Percentiles rank a stretch among this genome's conserved stretches.
These are phyloP conservation scores for Hystrix cristata DNA, from an alignment of 2,113 vertebrate species.

Conservation along the genomic window DNA sequence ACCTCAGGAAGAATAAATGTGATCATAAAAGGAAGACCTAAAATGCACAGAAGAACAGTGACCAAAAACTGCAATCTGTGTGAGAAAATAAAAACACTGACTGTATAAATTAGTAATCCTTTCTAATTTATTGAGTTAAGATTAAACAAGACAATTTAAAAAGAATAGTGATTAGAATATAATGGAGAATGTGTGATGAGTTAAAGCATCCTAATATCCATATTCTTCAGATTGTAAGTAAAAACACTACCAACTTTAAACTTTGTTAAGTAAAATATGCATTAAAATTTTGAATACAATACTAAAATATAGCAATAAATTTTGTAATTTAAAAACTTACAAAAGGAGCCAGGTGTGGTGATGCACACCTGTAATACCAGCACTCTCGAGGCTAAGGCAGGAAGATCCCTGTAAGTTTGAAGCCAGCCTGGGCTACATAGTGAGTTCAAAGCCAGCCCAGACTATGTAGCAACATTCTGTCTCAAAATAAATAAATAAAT, in stretches of 20 bases:
- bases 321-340: slow-evolving; percentile 2
- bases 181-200: neutral
- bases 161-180: neutral
- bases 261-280: neutral
- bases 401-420: no score
- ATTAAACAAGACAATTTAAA: neutral
- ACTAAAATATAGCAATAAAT: neutral
- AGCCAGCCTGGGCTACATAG: no score
- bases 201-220: neutral
- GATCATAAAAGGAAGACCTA: neutral
- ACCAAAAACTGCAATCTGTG: neutral
- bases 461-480: no score
- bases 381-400: no score
- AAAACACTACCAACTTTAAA: neutral
- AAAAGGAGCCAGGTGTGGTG: neutral
- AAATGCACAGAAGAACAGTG: neutral
- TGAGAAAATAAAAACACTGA: neutral
- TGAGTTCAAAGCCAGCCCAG: no score
- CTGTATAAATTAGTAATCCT: neutral
- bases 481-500: no score
- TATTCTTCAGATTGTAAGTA: neutral
- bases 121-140: neutral
- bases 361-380: no score
- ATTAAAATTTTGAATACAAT: neutral
- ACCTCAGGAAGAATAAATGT: neutral